Evolutionary conservation across 2,888 invertebrate species (phyloP).

Genomic region (Euzetes globulus): DNA sequence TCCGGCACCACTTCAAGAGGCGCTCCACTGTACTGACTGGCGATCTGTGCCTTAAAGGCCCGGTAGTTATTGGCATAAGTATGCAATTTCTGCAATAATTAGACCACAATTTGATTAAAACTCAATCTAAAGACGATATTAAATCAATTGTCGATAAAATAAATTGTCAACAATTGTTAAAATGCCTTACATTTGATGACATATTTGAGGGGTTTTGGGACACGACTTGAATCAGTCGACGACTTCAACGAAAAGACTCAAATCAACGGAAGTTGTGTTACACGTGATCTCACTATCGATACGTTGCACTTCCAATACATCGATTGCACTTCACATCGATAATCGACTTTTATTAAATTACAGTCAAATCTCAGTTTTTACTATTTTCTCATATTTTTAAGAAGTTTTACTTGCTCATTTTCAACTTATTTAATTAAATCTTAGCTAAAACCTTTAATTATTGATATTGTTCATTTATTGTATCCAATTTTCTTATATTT

Average conservation of each 20-base stretch:
- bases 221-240: constrained; percentile 2
- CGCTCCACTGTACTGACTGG: constrained; percentile 89
- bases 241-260: background rate
- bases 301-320: background rate
- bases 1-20: constrained; percentile 67
- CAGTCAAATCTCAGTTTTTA: background rate
- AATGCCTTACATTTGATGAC: constrained; percentile 19
- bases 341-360: background rate
- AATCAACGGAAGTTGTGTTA: constrained; percentile 10
- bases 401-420: too few relatives aligned
- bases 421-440: too few relatives aligned
- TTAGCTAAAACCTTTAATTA: too few relatives aligned
- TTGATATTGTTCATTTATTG: too few relatives aligned
- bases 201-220: background rate
- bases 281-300: constrained; percentile 1
- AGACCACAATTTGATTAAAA: constrained; percentile 1
- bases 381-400: background rate
- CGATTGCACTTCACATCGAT: background rate
- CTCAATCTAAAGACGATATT: background rate
- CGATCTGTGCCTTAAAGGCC: constrained; percentile 93
- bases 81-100: constrained; percentile 75
- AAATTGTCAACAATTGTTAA: background rate
- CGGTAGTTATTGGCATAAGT: constrained; percentile 97
- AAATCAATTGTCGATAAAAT: background rate
- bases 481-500: too few relatives aligned